Base-by-base conservation (phyloP, 2,888 invertebrate genomes). In the Polymixis flavicincta region DNA sequence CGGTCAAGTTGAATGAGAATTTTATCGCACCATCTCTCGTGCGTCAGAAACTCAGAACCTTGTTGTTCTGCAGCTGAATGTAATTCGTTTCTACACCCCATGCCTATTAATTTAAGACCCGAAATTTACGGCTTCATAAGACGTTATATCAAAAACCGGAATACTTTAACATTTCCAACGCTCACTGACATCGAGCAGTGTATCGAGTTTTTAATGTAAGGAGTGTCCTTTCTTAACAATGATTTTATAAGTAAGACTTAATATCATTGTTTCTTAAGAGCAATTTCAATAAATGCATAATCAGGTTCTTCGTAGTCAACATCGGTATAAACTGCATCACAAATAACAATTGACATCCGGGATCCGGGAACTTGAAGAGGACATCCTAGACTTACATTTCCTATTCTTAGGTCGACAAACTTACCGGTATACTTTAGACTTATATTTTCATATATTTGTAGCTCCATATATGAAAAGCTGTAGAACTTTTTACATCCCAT, bases 291-390 rank as follows among this genome's bases (percentile, higher is more conserved):
- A 22, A 76, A 32, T 61, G 32, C 13, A 59, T 65, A 71, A 72
- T 65, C 19, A 60, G 28, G 42, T 50, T 72, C 22, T 77, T 72
- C 17, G 54, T 60, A 79, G 64, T 72, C 80, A 54, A 37, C 54
- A 59, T 6, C 4, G 17, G 32, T 52, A 65, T 54, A 32, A 63
- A 67, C 48, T 76, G 63, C 63, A 76, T 83, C 13, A 55, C 54
- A 68, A 83, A 77, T 65, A 50, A 78, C 79, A 71, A 65, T 65
- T 45, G 75, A 67, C 74, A 78, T 84, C 57, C 66, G 77, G 76
- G 65, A 65, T 42, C 59, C 59, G 60, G 64, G 55, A 19, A 57
- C 74, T 71, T 68, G 79, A 71, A 60, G 25, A 59, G 65, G 66
- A 70, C 66, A 66, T 83, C 75, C 65, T 72, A 69, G 67, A 71